Evolutionary conservation across 2,797 vertebrate genomes (phyloP).

Genomic region (Leuciscus waleckii): DNA sequence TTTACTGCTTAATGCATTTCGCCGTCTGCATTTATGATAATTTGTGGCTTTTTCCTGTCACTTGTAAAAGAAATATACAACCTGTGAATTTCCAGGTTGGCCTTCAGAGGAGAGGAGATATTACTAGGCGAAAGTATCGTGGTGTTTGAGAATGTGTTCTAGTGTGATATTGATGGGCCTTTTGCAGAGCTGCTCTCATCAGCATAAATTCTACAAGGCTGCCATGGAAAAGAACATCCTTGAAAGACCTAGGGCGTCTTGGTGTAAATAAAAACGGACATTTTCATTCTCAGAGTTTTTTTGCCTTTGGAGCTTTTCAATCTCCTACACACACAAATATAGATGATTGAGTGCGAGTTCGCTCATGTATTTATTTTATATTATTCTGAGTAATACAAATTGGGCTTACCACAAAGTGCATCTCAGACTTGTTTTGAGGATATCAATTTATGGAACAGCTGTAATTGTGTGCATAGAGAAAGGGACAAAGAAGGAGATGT

Average conservation of each 20-base stretch:
- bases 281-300: slow-evolving; percentile 43
- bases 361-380: not conserved
- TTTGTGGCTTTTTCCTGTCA: not conserved
- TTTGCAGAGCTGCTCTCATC: slow-evolving; percentile 40
- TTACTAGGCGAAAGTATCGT: not conserved
- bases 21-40: not conserved
- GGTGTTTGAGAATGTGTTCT: slow-evolving; percentile 26
- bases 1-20: slow-evolving; percentile 3
- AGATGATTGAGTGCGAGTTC: not conserved
- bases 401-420: not conserved
- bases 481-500: slow-evolving; percentile 9
- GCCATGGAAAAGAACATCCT: slow-evolving; percentile 33
- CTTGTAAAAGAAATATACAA: slow-evolving; percentile 5
- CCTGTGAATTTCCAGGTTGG: slow-evolving; percentile 17
- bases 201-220: slow-evolving; percentile 42
- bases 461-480: slow-evolving; percentile 23
- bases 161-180: slow-evolving; percentile 24
- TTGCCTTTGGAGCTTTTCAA: slow-evolving; percentile 24
- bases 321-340: not conserved
- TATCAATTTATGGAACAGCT: slow-evolving; percentile 23
- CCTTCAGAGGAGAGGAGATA: slow-evolving; percentile 39
- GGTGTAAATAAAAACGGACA: slow-evolving; percentile 44
- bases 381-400: slow-evolving; percentile 12
- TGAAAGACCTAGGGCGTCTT: slow-evolving; percentile 19
- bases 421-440: slow-evolving; percentile 39